phyloP scores from a whole-genome alignment of 2,888 invertebrate genomes.

The Drymonia ruficornis region DNA sequence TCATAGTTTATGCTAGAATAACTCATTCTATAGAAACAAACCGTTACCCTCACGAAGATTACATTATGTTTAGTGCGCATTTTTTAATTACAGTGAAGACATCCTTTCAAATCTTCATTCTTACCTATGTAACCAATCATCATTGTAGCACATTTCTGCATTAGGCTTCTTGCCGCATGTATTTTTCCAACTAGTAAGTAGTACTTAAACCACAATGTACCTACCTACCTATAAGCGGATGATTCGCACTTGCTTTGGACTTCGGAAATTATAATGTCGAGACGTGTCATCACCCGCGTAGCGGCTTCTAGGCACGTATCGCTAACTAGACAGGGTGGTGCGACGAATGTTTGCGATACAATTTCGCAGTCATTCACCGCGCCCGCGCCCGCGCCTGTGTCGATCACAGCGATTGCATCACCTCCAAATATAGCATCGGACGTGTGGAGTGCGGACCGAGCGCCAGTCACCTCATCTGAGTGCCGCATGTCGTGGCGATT shows the following conservation, averaged over 20 bases:
- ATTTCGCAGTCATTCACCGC: conserved; percentile 59
- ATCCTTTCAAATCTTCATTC: too few species aligned
- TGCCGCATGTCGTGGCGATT: conserved; percentile 18
- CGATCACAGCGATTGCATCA: conserved; percentile 59
- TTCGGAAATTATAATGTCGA: conserved; percentile 1
- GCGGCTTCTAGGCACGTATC: background rate
- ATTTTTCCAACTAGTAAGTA: too few species aligned
- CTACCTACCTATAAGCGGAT: background rate
- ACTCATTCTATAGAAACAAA: conserved; percentile 22
- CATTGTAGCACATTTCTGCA: too few species aligned
- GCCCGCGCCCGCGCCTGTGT: conserved; percentile 17
- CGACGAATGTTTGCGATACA: conserved; percentile 44
- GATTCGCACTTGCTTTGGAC: conserved; percentile 5
- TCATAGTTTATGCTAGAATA: conserved; percentile 40
- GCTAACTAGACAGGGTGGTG: conserved; percentile 12
- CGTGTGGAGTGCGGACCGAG: conserved; percentile 38
- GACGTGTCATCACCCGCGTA: background rate
- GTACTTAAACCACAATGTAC: too few species aligned
- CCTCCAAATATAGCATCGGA: conserved; percentile 55
- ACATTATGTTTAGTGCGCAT: too few species aligned
- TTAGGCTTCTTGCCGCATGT: too few species aligned
- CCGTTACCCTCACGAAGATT: conserved; percentile 28
- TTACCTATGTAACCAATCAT: too few species aligned
- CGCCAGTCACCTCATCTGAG: conserved; percentile 37
- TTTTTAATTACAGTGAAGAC: too few species aligned